A percentile compares a stretch with the other conserved stretches of the same genome.
Evolutionary conservation across 2,797 vertebrate species (phyloP).

Genomic region (Gambelia wislizenii): DNA sequence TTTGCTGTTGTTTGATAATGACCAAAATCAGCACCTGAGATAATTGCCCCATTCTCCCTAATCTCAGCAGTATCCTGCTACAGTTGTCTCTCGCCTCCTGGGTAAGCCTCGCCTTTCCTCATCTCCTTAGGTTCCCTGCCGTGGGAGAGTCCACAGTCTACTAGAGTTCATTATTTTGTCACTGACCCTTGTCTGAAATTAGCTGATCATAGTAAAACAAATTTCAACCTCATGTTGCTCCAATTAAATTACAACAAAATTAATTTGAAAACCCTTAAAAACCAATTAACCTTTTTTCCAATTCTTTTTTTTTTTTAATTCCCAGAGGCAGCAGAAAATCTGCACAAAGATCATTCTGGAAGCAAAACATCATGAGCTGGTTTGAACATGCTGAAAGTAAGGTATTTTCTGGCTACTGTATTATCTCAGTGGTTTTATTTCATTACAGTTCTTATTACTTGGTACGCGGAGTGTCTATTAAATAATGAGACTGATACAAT

Average conservation of each 20-base stretch:
- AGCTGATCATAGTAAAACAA: constrained; percentile 53
- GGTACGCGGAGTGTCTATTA: too few species aligned
- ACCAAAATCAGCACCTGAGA: not conserved
- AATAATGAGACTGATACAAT: too few species aligned
- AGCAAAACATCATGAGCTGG: constrained; percentile 31
- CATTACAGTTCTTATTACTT: constrained; percentile 46
- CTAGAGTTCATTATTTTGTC: constrained; percentile 56
- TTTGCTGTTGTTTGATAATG: not conserved
- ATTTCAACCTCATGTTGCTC: constrained; percentile 58
- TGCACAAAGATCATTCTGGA: not conserved
- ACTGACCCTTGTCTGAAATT: constrained; percentile 48
- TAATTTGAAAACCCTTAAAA: constrained; percentile 48
- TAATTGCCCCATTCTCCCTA: not conserved
- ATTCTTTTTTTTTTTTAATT: constrained; percentile 23
- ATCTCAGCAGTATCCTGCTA: not conserved
- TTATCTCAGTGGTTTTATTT: constrained; percentile 9
- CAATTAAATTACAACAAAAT: constrained; percentile 64
- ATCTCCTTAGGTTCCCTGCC: not conserved
- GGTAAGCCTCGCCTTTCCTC: not conserved
- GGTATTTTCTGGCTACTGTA: constrained; percentile 8
- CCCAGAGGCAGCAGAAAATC: constrained; percentile 33
- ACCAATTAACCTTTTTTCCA: constrained; percentile 65
- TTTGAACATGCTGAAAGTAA: constrained; percentile 30
- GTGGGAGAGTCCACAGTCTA: constrained; percentile 19
- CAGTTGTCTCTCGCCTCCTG: constrained; percentile 8